These are phyloP conservation scores for Lucinisca nassula DNA, from an alignment of 2,888 invertebrate genomes.

Conservation along the genomic window DNA sequence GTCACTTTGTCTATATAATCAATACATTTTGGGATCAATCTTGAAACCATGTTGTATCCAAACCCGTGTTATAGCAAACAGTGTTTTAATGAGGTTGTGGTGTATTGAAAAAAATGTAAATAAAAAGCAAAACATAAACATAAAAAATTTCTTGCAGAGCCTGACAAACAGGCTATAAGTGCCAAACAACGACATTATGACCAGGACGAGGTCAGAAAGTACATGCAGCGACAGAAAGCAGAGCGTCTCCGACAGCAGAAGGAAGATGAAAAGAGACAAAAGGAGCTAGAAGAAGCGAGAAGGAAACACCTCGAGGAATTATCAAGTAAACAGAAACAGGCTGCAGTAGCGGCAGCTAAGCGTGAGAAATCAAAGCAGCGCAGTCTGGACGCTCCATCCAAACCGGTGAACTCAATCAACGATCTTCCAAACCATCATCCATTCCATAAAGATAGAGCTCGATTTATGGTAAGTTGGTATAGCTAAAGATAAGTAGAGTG, in stretches of 20 bases:
- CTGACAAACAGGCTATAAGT: conserved; percentile 73
- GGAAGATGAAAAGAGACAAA: conserved; percentile 85
- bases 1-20: no score
- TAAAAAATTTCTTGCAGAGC: conserved; percentile 65
- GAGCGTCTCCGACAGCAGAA: conserved; percentile 88
- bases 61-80: no score
- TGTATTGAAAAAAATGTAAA: no score
- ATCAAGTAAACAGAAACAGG: conserved; percentile 76
- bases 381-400: conserved; percentile 32
- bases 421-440: conserved; percentile 71
- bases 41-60: no score
- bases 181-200: conserved; percentile 90
- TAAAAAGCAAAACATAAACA: no score
- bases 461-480: conserved; percentile 57
- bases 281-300: conserved; percentile 85
- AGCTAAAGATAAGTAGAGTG: no score
- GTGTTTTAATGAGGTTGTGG: no score
- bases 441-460: conserved; percentile 62
- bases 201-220: conserved; percentile 89
- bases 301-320: conserved; percentile 86
- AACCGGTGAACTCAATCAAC: conserved; percentile 36
- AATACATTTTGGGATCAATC: no score
- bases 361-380: conserved; percentile 51
- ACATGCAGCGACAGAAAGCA: conserved; percentile 90
- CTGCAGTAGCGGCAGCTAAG: conserved; percentile 54